Percentiles rank a stretch among this genome's conserved stretches.
Conservation (phyloP, 2,797 vertebrate species). For the Aselliscus stoliczkanus region DNA sequence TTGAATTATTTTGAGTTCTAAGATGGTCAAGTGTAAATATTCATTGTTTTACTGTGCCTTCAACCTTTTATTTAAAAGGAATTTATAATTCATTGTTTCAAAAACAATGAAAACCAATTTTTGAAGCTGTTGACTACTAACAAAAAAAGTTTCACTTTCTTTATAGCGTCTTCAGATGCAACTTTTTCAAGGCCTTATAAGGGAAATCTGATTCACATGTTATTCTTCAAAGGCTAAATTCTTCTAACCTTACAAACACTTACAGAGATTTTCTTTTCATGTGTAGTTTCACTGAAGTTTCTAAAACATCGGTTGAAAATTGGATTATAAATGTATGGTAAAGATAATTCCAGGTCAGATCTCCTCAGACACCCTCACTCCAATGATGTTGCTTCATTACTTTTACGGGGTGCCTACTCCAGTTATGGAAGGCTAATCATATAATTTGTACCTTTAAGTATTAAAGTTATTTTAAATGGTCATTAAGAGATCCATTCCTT, state of each 20-base stretch:
- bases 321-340: not conserved
- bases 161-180: not conserved
- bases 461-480: conserved; percentile 23
- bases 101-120: not conserved
- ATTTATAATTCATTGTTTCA: not conserved
- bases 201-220: not conserved
- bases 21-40: not conserved
- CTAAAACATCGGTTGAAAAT: not conserved
- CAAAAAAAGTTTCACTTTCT: not conserved
- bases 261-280: not conserved
- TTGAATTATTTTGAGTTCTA: conserved; percentile 21
- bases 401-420: conserved; percentile 1
- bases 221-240: conserved; percentile 4
- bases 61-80: conserved; percentile 10
- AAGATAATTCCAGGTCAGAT: not conserved
- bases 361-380: not conserved
- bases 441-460: not conserved
- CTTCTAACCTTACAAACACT: not conserved
- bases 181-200: not conserved
- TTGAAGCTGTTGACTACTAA: not conserved
- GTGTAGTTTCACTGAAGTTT: not conserved
- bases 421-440: not conserved
- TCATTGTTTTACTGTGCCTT: conserved; percentile 50
- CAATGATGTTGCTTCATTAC: not conserved
- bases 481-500: conserved; percentile 33